Evolutionary conservation across 2,797 vertebrate genomes (phyloP).

Genomic region (Cichlasoma orientale): DNA sequence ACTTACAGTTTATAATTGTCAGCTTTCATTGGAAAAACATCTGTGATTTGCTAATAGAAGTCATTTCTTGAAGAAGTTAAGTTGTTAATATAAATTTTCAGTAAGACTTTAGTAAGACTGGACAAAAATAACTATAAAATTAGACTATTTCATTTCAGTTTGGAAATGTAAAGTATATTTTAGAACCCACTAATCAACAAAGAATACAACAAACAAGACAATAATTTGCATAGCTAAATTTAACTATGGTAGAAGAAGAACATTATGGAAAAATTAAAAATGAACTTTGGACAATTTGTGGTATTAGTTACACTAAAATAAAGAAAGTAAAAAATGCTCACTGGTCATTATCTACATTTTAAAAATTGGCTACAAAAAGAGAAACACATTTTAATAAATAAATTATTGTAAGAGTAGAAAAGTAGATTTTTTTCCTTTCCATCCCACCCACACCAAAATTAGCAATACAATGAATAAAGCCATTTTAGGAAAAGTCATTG

Average conservation of each 20-base stretch:
- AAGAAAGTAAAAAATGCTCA: too few species aligned
- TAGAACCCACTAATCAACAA: neutral
- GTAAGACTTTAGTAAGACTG: too few species aligned
- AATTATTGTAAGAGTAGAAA: neutral
- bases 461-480: neutral
- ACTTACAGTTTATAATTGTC: neutral
- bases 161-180: neutral
- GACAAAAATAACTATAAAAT: neutral
- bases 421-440: neutral
- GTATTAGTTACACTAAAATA: too few species aligned
- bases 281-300: too few species aligned
- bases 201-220: too few species aligned
- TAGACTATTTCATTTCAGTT: neutral
- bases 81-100: too few species aligned
- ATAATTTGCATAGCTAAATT: too few species aligned
- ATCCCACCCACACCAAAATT: neutral
- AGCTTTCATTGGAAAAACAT: neutral
- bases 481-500: neutral
- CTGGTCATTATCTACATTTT: neutral
- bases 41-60: neutral
- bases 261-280: too few species aligned
- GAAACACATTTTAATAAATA: neutral
- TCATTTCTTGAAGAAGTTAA: neutral
- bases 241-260: too few species aligned
- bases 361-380: neutral